A percentile compares a stretch with the other conserved stretches of the same genome.
phyloP scores from a whole-genome alignment of 1,140 invertebrate species.

The fruit fly (Drosophila melanogaster) region DNA sequence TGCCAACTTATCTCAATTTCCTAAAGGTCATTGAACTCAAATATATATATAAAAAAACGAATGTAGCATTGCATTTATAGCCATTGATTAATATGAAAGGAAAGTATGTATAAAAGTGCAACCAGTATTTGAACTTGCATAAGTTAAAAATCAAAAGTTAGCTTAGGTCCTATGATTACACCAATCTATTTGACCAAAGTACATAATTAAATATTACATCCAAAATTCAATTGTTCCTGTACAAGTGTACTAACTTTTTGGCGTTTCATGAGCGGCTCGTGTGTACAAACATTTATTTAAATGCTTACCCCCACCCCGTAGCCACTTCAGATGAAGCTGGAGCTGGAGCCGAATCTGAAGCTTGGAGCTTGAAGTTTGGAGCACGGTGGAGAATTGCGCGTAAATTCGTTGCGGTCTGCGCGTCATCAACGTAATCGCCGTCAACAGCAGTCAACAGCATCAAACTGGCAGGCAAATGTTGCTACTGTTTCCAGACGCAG shows the following conservation, averaged over 20 bases:
- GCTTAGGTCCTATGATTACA: no score
- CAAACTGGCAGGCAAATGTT: conserved; percentile 79
- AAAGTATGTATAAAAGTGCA: no score
- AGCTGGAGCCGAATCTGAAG: conserved; percentile 15
- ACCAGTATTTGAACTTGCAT: no score
- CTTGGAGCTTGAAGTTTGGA: neutral
- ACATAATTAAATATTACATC: no score
- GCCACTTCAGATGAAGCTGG: conserved; percentile 45
- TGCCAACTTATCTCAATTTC: no score
- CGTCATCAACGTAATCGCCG: conserved; percentile 82
- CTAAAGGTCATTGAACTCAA: no score
- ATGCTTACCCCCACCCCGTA: conserved; percentile 48
- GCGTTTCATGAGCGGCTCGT: conserved; percentile 10
- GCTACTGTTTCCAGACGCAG: conserved; percentile 73
- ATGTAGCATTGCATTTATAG: no score
- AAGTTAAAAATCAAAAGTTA: no score
- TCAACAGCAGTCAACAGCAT: conserved; percentile 81
- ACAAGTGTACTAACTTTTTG: conserved; percentile 54
- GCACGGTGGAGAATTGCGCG: conserved; percentile 77
- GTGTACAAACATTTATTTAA: conserved; percentile 66
- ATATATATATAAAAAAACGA: no score
- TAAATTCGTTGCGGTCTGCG: conserved; percentile 82
- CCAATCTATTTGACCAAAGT: no score
- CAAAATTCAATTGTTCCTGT: no score
- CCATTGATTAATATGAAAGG: no score